Evolutionary conservation across 35 echinoderm and acorn worm species (phyloP), one percentile per base, ranked within the genome.

Genomic region (Chiridota heheva): DNA sequence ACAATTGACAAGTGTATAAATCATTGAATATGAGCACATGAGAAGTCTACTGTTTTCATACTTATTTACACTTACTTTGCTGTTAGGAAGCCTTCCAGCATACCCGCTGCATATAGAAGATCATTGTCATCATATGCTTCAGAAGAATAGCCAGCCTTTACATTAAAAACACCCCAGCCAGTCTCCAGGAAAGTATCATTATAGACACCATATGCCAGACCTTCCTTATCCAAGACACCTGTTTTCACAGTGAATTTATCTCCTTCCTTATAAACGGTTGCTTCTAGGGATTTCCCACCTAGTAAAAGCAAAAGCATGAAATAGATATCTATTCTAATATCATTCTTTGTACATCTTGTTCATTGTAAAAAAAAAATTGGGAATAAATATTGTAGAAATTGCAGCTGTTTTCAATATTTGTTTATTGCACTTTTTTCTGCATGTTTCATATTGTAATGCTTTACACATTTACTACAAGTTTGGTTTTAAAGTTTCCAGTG

Each of bases 61-160:
- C 36, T 60, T 47, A 30, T 16, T 7, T 55, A 53, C 30, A 74
- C 84, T 87, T 77, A 87, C 77, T 82, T 53, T 36, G 83, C 49
- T 4, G 90, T 92, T 37, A 92, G 64, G 68, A 48, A 67, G 8
- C 90, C 90, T 72, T 92, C 90, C 28, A 92, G 58, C 3, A 43
- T 76, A 10, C 90, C 90, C 0, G 90, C 90, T 46, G 90, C 90
- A 77, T 58, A 87, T 56, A 82, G 67, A 0, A 72, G 24, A 36
- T 76, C 44, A 37, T 56, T 37, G 51, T 92, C 90, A 47, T 56
- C 35, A 7, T 69, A 58, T 48, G 28, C 32, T 36, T 63, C 7
- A 5, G 37, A 22, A 13, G 67, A 33, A 55, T 59, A 86, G 0
- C 83, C 83, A 17, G 73, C 73, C 58, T 77, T 87, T 20, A 92